Percentiles rank a stretch among this genome's conserved stretches.
Conservation (phyloP, 2,113 vertebrate genomes). For the Zosterops borbonicus region DNA sequence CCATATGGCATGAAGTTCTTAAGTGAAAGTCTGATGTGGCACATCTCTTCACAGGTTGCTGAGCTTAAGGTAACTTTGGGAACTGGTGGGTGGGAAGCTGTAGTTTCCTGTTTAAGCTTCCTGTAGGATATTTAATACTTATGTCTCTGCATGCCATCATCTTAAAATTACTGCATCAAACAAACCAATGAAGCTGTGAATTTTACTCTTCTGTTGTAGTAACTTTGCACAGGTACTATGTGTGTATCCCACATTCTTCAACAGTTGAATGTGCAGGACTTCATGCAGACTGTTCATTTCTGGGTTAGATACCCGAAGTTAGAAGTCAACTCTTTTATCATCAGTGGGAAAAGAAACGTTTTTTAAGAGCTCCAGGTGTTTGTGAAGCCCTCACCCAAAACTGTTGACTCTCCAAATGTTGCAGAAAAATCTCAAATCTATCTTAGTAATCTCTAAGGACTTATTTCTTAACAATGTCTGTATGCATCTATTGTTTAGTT, state of each 20-base stretch:
- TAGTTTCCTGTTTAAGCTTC: not conserved
- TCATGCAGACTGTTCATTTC: not conserved
- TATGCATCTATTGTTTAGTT: not conserved
- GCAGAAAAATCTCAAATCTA: not conserved
- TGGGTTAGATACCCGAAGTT: not conserved
- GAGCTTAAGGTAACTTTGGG: slow-evolving; percentile 91
- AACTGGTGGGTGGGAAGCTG: not conserved
- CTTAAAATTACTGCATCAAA: not conserved
- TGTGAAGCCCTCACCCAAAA: not conserved
- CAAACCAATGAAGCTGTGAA: not conserved
- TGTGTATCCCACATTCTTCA: not conserved
- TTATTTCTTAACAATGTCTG: not conserved
- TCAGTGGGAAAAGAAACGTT: not conserved
- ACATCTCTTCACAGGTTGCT: slow-evolving; percentile 98
- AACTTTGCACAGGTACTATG: not conserved
- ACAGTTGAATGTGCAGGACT: not conserved
- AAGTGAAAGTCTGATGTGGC: slow-evolving; percentile 99
- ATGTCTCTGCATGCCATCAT: not conserved
- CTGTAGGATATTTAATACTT: not conserved
- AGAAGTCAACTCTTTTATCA: not conserved
- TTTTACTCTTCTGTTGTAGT: not conserved
- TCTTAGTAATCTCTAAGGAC: not conserved
- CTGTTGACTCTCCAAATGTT: not conserved
- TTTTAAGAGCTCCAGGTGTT: not conserved
- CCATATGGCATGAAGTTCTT: slow-evolving; percentile 99